Conservation (phyloP, 2,113 vertebrate genomes). For the Ahaetulla prasina region DNA sequence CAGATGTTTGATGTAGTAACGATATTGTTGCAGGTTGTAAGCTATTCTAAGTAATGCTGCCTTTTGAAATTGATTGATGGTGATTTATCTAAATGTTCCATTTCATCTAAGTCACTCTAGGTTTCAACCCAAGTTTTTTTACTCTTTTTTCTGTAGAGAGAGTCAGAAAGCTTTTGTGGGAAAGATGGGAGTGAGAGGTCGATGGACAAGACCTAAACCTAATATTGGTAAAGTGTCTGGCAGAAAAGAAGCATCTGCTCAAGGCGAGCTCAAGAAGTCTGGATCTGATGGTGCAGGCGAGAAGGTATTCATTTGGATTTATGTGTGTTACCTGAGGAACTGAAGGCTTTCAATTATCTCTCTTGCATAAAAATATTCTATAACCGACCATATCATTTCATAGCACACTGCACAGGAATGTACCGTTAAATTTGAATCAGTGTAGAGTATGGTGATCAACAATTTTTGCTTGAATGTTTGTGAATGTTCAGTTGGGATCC, state of each 20-base stretch:
- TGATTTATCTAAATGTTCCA: neutral
- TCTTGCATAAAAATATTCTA: neutral
- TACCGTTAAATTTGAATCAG: neutral
- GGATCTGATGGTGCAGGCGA: neutral
- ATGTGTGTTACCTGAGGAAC: neutral
- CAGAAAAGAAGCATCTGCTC: slow-evolving; percentile 47
- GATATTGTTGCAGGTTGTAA: neutral
- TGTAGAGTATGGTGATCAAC: neutral
- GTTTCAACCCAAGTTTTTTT: neutral
- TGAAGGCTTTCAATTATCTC: neutral
- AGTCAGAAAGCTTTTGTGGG: slow-evolving; percentile 36
- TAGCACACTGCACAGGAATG: neutral
- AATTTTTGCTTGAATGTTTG: neutral
- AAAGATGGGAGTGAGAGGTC: slow-evolving; percentile 34
- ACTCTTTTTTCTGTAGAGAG: slow-evolving; percentile 39
- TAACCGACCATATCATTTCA: neutral
- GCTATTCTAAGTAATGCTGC: neutral
- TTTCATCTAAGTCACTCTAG: neutral
- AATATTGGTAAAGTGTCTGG: slow-evolving; percentile 51
- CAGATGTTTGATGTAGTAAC: neutral
- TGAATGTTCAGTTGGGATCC: neutral
- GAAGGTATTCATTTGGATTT: slow-evolving; percentile 46
- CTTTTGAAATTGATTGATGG: neutral
- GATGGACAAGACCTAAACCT: slow-evolving; percentile 59
- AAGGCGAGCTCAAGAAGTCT: slow-evolving; percentile 38